A percentile compares a stretch with the other conserved stretches of the same genome.
These are phyloP conservation scores for Synergus laeviventris DNA, from an alignment of 2,888 invertebrate species.

Conservation along the genomic window DNA sequence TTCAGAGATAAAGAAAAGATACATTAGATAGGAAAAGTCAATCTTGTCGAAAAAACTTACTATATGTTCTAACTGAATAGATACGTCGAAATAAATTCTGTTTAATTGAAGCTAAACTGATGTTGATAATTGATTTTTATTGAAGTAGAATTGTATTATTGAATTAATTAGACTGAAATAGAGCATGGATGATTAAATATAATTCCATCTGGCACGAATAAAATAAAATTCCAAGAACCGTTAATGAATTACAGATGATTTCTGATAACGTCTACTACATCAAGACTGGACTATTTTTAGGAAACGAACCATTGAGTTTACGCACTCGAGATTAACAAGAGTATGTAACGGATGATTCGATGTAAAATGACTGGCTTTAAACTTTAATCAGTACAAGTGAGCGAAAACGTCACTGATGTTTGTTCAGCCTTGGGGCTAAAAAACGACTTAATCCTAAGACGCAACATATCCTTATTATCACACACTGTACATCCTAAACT, in stretches of 20 bases:
- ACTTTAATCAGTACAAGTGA: not conserved
- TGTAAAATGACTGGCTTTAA: conserved; percentile 12
- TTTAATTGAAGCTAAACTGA: no score
- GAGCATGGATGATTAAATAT: not conserved
- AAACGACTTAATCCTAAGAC: conserved; percentile 40
- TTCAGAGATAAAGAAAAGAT: not conserved
- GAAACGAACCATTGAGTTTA: conserved; percentile 28
- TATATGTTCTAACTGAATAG: no score
- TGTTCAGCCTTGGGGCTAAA: conserved; percentile 35
- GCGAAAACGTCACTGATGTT: conserved; percentile 17
- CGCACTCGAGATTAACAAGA: conserved; percentile 17
- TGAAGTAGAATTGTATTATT: not conserved
- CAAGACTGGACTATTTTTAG: conserved; percentile 30
- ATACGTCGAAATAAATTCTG: no score
- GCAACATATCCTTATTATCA: conserved; percentile 34
- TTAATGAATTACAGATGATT: conserved; percentile 3
- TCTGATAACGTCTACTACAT: conserved; percentile 7
- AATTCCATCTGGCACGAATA: not conserved
- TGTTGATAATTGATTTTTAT: not conserved
- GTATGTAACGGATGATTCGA: not conserved
- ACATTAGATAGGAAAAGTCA: not conserved
- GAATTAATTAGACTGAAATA: not conserved
- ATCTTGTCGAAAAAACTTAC: no score
- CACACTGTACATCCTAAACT: conserved; percentile 28
- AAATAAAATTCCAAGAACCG: conserved; percentile 7